Percentiles rank a stretch among this genome's conserved stretches.
Evolutionary conservation across 2,113 vertebrate genomes (phyloP).

Genomic region (Carollia perspicillata): DNA sequence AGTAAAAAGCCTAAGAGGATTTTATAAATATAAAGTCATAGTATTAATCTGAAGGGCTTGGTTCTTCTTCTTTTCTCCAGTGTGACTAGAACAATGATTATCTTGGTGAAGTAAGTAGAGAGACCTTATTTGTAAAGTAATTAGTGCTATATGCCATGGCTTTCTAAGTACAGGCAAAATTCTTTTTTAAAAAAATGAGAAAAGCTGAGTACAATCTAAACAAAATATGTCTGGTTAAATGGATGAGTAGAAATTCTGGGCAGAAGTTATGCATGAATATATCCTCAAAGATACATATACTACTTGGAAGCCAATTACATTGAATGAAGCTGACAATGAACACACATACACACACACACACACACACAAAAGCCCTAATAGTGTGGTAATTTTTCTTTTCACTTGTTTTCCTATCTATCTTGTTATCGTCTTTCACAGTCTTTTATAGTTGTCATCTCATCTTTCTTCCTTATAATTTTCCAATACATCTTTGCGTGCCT

Average conservation of each 20-base stretch:
- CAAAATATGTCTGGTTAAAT: neutral
- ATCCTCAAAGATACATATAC: neutral
- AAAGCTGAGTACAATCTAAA: neutral
- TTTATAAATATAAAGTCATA: neutral
- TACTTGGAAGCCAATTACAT: neutral
- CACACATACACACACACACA: neutral
- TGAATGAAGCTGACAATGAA: neutral
- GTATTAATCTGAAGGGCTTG: neutral
- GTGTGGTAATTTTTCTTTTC: neutral
- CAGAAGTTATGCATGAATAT: neutral
- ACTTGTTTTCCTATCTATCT: neutral
- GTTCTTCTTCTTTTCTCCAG: neutral
- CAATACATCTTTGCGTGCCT: neutral
- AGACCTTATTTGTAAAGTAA: neutral
- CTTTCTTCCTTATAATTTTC: conserved; percentile 39
- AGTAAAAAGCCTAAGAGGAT: neutral
- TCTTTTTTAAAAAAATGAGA: neutral
- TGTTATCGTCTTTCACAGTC: neutral
- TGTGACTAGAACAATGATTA: neutral
- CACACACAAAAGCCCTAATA: neutral
- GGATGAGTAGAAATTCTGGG: neutral
- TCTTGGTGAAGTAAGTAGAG: neutral
- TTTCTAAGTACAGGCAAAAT: neutral
- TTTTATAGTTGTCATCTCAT: neutral
- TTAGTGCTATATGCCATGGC: neutral